phyloP scores from a whole-genome alignment of 2,797 vertebrate species.

The Syngnathus rostellatus region DNA sequence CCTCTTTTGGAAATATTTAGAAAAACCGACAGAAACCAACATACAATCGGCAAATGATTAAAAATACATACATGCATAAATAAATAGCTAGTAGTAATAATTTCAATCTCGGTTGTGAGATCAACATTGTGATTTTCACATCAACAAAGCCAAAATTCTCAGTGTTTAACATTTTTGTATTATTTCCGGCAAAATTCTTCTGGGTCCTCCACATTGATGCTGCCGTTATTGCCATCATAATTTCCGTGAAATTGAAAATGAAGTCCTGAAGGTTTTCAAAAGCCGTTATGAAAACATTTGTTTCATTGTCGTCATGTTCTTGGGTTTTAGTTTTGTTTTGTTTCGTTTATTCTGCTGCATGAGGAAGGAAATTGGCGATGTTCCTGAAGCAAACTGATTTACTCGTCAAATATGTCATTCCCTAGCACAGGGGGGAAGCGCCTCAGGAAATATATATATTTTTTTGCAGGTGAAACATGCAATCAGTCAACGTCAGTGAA shows the following conservation, averaged over 20 bases:
- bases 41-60: background rate
- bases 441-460: conserved; percentile 1
- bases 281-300: background rate
- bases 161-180: background rate
- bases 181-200: background rate
- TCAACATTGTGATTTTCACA: background rate
- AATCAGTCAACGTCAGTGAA: conserved; percentile 3
- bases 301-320: background rate
- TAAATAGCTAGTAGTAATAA: background rate
- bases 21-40: background rate
- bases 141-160: background rate
- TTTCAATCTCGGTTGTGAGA: background rate
- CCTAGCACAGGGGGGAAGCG: background rate
- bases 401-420: background rate
- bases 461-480: background rate
- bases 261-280: background rate
- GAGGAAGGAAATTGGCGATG: background rate
- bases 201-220: background rate
- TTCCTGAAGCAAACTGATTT: background rate
- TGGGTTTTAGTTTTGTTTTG: background rate
- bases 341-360: background rate
- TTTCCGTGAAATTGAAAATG: background rate
- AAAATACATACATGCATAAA: background rate
- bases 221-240: background rate
- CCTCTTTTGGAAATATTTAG: background rate